phyloP scores from a whole-genome alignment of 2,888 invertebrate species.

The Hemistola chrysoprasaria region DNA sequence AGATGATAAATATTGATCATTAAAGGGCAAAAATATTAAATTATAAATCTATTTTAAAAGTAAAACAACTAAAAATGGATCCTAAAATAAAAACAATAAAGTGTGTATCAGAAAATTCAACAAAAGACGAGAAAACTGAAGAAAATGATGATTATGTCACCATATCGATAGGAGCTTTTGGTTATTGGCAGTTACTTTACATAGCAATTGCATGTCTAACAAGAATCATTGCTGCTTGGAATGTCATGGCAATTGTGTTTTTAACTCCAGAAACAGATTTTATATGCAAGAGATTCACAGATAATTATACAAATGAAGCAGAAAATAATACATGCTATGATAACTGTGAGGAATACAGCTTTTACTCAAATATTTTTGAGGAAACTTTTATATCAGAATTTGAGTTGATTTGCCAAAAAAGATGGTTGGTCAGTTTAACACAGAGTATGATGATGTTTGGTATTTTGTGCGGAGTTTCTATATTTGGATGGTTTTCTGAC shows the following conservation, averaged over 20 bases:
- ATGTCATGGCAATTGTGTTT: conserved; percentile 45
- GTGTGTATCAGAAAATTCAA: conserved; percentile 1
- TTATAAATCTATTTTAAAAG: no score
- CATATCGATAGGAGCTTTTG: conserved; percentile 51
- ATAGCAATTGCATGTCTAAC: conserved; percentile 31
- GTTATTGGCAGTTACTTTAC: conserved; percentile 45
- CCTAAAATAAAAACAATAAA: no score
- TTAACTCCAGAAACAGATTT: conserved; percentile 50
- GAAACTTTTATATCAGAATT: conserved; percentile 47
- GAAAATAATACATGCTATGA: conserved; percentile 49
- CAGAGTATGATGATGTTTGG: conserved; percentile 56
- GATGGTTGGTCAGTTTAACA: conserved; percentile 53
- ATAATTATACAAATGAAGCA: conserved; percentile 30
- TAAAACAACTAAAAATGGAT: no score
- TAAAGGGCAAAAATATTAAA: no score
- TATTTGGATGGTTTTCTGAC: conserved; percentile 60
- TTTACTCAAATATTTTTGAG: conserved; percentile 38
- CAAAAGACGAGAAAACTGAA: conserved; percentile 12
- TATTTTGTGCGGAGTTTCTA: conserved; percentile 42
- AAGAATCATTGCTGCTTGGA: conserved; percentile 46
- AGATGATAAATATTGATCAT: no score
- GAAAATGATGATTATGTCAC: conserved; percentile 49
- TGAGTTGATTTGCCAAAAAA: conserved; percentile 47
- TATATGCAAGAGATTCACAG: conserved; percentile 38
- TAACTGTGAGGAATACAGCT: conserved; percentile 46